Evolutionary conservation across 2,113 vertebrate species (phyloP).

Genomic region (Phocoena sinus): DNA sequence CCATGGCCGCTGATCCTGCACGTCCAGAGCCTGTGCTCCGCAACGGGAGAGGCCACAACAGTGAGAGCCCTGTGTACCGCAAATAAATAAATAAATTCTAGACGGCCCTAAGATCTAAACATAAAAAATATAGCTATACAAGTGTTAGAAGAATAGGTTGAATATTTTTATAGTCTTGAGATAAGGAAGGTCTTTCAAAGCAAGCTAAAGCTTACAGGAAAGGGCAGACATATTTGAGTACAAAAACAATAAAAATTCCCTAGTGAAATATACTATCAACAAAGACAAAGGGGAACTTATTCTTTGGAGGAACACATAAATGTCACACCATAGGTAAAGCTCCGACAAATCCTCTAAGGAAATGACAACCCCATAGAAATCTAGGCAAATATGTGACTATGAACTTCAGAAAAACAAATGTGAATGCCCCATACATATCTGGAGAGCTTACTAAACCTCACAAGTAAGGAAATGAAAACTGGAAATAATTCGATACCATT

Average conservation of each 20-base stretch:
- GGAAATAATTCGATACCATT: background rate
- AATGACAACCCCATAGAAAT: background rate
- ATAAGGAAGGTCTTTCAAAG: background rate
- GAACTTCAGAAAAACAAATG: constrained; percentile 35
- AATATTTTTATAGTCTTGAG: background rate
- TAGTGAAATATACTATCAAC: background rate
- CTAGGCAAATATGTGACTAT: background rate
- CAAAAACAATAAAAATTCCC: background rate
- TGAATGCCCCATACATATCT: background rate
- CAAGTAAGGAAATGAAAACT: background rate
- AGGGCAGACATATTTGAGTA: background rate
- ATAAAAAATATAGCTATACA: background rate
- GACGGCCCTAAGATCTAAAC: background rate
- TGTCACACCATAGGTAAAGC: background rate
- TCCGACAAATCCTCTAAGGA: background rate
- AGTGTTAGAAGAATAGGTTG: background rate
- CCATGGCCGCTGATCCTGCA: no score
- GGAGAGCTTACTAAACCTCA: background rate
- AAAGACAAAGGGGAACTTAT: background rate
- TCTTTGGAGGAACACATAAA: background rate
- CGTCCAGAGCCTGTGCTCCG: no score
- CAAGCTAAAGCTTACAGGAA: constrained; percentile 13
- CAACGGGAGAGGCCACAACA: no score
- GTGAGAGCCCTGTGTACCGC: no score
- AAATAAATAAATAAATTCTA: background rate